Percentiles rank a stretch among this genome's conserved stretches.
Evolutionary conservation across 2,888 invertebrate genomes (phyloP).

Genomic region (Hecatera dysodea): DNA sequence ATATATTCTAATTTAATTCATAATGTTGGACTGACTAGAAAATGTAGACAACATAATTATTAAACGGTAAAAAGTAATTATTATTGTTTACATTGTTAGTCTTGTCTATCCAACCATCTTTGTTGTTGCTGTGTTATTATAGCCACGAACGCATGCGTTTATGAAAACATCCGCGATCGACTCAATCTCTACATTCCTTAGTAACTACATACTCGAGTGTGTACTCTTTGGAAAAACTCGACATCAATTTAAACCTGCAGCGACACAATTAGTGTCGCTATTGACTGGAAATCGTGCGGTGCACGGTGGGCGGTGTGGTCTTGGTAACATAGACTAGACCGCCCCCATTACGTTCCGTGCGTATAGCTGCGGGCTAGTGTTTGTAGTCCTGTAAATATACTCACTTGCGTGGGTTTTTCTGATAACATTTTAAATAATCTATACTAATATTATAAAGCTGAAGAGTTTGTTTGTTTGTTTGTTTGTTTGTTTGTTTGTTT

Average conservation of each 20-base stretch:
- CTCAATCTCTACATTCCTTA: slow-evolving; percentile 45
- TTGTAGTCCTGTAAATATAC: neutral
- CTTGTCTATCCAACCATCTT: slow-evolving; percentile 35
- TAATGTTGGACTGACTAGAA: neutral
- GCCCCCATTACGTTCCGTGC: neutral
- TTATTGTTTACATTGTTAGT: slow-evolving; percentile 20
- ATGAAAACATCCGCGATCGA: slow-evolving; percentile 39
- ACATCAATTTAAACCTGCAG: slow-evolving; percentile 49
- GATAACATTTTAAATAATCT: neutral
- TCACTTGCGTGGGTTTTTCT: neutral
- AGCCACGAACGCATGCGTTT: slow-evolving; percentile 27
- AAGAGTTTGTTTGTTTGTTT: no score
- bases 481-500: no score
- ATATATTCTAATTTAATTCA: neutral
- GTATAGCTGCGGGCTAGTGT: neutral
- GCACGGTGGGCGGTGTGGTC: slow-evolving; percentile 14
- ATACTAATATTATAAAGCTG: no score
- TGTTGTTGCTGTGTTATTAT: slow-evolving; percentile 28
- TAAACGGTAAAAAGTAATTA: neutral
- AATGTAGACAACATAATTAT: neutral
- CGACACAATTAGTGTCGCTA: slow-evolving; percentile 51
- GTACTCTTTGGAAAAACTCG: slow-evolving; percentile 29
- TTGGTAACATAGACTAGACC: slow-evolving; percentile 4
- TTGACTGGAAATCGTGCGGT: slow-evolving; percentile 38
- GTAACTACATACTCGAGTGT: slow-evolving; percentile 31